Base-by-base conservation (phyloP, 2,888 invertebrate genomes). In the Ectemnius cavifrons region DNA sequence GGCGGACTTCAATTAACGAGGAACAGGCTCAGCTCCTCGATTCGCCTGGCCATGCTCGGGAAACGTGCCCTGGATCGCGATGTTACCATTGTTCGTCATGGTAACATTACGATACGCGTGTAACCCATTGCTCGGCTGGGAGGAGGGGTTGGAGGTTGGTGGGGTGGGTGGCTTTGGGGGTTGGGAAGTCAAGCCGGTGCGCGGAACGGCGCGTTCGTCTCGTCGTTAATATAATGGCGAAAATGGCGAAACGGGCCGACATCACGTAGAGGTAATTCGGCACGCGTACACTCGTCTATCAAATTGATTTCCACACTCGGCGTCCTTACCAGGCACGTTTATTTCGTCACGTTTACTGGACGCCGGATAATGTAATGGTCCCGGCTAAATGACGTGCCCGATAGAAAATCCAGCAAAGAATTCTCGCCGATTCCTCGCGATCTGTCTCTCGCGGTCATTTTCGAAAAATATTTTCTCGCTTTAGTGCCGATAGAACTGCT, bases 241-340 rank as follows among this genome's bases (percentile, higher is more conserved):
- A 89, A 90, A 89, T 89, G 88, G 87, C 85, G 89, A 90, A 90
- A 89, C 89, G 85, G 87, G 81, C 85, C 87, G 88, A 89, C 88
- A 90, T 90, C 90, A 90, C 90, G 90, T 90, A 90, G 89, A 90
- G 90, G 90, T 90, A 90, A 90, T 90, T 90, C 88, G 86, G 89
- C 90, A 90, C 90, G 90, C 89, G 87, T 89, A 86, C 85, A 84
- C 86, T 85, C 86, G 86, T 85, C 89, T 86, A 86, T 89, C 89
- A 89, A 90, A 90, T 90, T 90, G 89, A 89, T 90, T 90, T 90
- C 85, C 88, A 87, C 87, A 81, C 85, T 84, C 84, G 78, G 73
- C 76, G 79, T 74, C 83, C 83, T 83, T 79, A 77, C 73, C 37
- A 49, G 68, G 58, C 78, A 74, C 84, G 80, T 78, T 81, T 78